Evolutionary conservation across 2,888 invertebrate species (phyloP).

Genomic region (Catotricha subobsoleta): DNA sequence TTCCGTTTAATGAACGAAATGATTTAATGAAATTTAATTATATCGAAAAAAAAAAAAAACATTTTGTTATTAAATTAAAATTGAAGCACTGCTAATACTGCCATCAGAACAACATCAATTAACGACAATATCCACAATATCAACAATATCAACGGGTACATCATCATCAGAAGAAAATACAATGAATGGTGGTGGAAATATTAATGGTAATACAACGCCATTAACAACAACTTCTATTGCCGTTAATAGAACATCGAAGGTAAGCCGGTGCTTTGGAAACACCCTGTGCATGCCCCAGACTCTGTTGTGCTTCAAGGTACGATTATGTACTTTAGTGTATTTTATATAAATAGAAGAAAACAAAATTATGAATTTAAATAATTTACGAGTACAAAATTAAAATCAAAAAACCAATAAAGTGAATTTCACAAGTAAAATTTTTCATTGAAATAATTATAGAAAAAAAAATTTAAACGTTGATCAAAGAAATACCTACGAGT

Average conservation of each 20-base stretch:
- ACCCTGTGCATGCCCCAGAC: constrained; percentile 68
- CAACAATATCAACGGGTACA: neutral
- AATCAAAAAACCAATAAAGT: neutral
- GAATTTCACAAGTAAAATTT: neutral
- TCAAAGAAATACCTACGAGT: no score
- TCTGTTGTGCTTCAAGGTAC: constrained; percentile 75
- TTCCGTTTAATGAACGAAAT: neutral
- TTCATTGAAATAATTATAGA: neutral
- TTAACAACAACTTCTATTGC: constrained; percentile 12
- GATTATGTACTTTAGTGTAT: constrained; percentile 31
- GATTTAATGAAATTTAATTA: no score
- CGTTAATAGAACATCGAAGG: constrained; percentile 32
- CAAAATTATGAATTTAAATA: constrained; percentile 4
- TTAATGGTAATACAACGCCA: constrained; percentile 9
- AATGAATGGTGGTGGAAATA: no score
- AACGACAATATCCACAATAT: constrained; percentile 11
- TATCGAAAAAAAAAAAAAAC: neutral
- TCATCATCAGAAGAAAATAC: constrained; percentile 4
- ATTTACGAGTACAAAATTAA: neutral
- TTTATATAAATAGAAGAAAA: constrained; percentile 25
- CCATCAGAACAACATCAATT: constrained; percentile 14
- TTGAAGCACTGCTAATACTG: constrained; percentile 14
- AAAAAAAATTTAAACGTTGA: neutral
- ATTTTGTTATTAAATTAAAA: constrained; percentile 6
- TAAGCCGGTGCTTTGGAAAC: constrained; percentile 48